Evolutionary conservation across 2,797 vertebrate species (phyloP), one percentile per base, ranked within the genome.

Genomic region (Neomorphus geoffroyi): DNA sequence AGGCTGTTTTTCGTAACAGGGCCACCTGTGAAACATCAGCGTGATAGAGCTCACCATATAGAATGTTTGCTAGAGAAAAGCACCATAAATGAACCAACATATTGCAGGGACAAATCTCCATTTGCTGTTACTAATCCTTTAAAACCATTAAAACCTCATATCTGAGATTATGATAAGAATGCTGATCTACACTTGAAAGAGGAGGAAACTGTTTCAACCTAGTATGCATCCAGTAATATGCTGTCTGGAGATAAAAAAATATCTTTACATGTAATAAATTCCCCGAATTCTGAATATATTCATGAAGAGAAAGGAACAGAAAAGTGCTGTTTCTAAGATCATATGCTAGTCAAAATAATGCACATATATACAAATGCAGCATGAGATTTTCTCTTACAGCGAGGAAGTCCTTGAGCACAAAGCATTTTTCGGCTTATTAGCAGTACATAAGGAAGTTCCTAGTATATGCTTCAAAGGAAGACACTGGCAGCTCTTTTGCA

Each of bases 81-180:
- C 43, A 81, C 37, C 46, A 35, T 70, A 66, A 84, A 79, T 80
- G 56, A 95, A 79, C 35, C 32, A 73, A 50, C 0, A 1, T 48
- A 41, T 54, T 35, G n/a, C 48, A 70, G 17, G 41, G 39, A 23
- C 60, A 92, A 78, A 84, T 86, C 65, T 72, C 79, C 18, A 28
- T 84, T 84, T 90, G 66, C 60, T 51, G 74, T 94, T 90, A 81
- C 73, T 91, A 92, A 92, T 84, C 48, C 60, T 41, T 86, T 95
- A 82, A 91, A 90, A 70, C 77, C 58, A 96, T 84, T 66, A 93
- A 89, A 96, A 62, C 43, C 39, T 86, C 19, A 4, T n/a, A 81
- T 70, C 62, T 83, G 39, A 90, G 77, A 80, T 70, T 62, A 57
- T 37, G 92, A 26, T 15, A 37, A 78, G 58, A 79, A 30, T 24